Evolutionary conservation across 1,140 invertebrate species (phyloP), one percentile per base, ranked within the genome.

Genomic region (Atta cephalotes): DNA sequence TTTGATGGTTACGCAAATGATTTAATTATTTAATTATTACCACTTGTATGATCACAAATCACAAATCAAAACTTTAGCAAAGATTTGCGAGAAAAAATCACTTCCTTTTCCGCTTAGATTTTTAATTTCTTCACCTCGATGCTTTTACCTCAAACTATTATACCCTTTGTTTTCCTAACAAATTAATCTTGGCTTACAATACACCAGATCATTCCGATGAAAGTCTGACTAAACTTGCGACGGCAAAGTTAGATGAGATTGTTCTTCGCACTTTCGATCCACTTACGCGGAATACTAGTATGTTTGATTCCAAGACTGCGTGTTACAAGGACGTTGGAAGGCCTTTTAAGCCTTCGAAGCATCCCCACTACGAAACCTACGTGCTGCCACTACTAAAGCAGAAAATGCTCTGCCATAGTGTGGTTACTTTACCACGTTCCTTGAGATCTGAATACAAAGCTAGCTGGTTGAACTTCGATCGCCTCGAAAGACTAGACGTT

Each of bases 261-360:
- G 35, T 49, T 58, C 16, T 16, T 62, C 72, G 74, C 72, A 76
- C 88, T 87, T 87, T 78, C 25, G 14, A 56, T 62, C 18, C 21
- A 72, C 56, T 89, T 35, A 39, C 25, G 72, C 39, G 60, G 63
- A 53, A 74, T 86, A 66, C 63, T 79, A 62, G 85, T 90, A 90
- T 71, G 86, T 91, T 92, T 90, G 88, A 91, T 92, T 92, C 87
- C 39, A 92, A 89, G 87, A 95, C 94, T 95, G 94, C 94, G 93
- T 94, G 93, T 92, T 85, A 87, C 87, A 91, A 92, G 93, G 91
- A 86, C 91, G 93, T 91, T 88, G 82, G 89, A 92, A 93, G 92
- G 91, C 93, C 90, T 95, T 95, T 94, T 95, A 94, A 94, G 92
- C 93, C 86, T 93, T 94, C 91, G 71, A 92, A 85, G 70, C 86